Conservation (phyloP, 2,797 vertebrate species). For the Gallinago solitaria region DNA sequence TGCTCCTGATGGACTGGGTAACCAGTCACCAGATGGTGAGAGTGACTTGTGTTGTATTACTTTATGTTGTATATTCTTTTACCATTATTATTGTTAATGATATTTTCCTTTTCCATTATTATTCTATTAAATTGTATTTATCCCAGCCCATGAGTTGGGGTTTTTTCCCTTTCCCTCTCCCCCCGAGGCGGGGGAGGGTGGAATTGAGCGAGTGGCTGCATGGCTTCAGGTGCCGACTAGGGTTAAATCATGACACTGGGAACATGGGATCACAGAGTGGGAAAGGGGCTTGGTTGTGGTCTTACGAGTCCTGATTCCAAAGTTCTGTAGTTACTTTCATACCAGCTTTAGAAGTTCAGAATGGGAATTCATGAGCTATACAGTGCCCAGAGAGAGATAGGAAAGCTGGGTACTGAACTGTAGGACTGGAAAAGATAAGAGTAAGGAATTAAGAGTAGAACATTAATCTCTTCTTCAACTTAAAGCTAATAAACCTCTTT, state of each 20-base stretch:
- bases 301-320: neutral
- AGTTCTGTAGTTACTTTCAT: neutral
- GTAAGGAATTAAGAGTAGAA: neutral
- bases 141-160: neutral
- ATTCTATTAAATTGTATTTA: neutral
- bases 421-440: neutral
- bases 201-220: neutral
- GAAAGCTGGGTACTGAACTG: neutral
- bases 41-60: neutral
- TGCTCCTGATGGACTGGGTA: neutral
- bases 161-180: neutral
- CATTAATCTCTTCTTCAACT: neutral
- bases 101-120: neutral
- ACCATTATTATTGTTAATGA: neutral
- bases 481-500: neutral
- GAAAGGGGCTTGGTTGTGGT: neutral
- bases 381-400: rapidly evolving
- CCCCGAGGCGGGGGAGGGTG: neutral
- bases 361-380: neutral
- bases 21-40: neutral
- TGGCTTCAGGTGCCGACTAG: neutral
- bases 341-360: neutral
- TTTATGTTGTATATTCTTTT: neutral
- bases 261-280: neutral
- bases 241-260: neutral